Base-by-base conservation (phyloP, 2,113 vertebrate genomes). In the Mormyrus lacerda region DNA sequence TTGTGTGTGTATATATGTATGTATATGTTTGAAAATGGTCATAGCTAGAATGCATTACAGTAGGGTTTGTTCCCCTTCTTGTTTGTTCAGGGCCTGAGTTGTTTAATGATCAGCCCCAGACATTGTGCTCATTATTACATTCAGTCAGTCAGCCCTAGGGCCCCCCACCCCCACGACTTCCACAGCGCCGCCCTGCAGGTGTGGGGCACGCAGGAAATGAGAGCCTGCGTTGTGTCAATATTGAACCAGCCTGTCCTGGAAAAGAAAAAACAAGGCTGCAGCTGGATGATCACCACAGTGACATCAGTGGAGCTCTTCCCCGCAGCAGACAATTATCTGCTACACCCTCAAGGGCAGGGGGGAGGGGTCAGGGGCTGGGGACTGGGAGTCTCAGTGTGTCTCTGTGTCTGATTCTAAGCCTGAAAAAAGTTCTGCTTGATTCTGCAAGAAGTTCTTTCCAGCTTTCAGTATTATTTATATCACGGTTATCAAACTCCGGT, bases 141-240 rank as follows among this genome's bases (percentile, higher is more conserved):
- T 79, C 35, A 42, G 48, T 39, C 27, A 53, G 6, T 15, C 27
- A 35, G 13, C 47, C n/a, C 13, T 55, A 31, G 47, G 5, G 9
- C 3, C 13, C 76, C 45, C 47, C 21, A 1, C 87, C 65, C 27
- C 47, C 47, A 1, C 27, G 2, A n/a, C 69, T 4, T 44, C 11
- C 19, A 50, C 65, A 51, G 27, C 31, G 24, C 19, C 73, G 50
- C 76, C 35, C 35, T 39, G 44, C 90, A 90, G 83, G 90, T 90
- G 83, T 87, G 58, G 35, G 11, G 45, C 84, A 53, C 83, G 35
- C 79, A 89, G 90, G 87, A 90, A 88, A 88, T 89, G 82, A 85
- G 84, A 79, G 61, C 31, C 35, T n/a, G 55, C 17, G 35, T 44
- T 88, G 82, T 89, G 90, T 90, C 90, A 90, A 90, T 90, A 90